Percentiles rank a stretch among this genome's conserved stretches.
These are phyloP conservation scores for Eurystomus gularis DNA, from an alignment of 2,113 vertebrate species.

Conservation along the genomic window DNA sequence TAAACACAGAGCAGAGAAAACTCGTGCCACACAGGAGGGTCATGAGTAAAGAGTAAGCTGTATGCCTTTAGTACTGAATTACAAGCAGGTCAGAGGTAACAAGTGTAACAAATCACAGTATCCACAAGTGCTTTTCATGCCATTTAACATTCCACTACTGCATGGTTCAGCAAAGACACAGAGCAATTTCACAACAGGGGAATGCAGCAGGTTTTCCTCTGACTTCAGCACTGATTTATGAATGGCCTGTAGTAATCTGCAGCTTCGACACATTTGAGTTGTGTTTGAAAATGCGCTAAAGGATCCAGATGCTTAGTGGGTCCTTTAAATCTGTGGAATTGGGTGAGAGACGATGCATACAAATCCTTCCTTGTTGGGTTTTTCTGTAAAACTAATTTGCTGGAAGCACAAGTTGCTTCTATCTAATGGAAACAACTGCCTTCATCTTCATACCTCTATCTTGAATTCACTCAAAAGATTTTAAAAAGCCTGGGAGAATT, in stretches of 20 bases:
- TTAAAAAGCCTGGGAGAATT: background rate
- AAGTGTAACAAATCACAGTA: background rate
- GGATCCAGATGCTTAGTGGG: background rate
- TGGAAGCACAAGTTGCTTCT: background rate
- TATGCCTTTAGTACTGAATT: background rate
- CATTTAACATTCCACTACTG: background rate
- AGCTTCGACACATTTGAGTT: background rate
- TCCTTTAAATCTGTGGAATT: background rate
- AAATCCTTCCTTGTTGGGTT: background rate
- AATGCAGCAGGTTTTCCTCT: background rate
- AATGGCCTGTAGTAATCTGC: background rate
- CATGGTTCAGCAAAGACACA: background rate
- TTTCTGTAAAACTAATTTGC: background rate
- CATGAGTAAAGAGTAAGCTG: background rate
- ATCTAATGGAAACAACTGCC: background rate
- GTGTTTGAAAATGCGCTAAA: background rate
- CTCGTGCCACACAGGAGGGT: background rate
- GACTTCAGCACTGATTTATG: background rate
- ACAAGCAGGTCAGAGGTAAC: background rate
- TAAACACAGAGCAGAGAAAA: background rate
- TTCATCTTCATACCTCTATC: background rate
- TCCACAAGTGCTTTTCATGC: constrained; percentile 9
- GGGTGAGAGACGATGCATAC: background rate
- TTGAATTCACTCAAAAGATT: background rate
- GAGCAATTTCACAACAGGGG: background rate